Evolutionary conservation across 2,113 vertebrate genomes (phyloP), one percentile per base, ranked within the genome.

Genomic region (Protobothrops flavoviridis): DNA sequence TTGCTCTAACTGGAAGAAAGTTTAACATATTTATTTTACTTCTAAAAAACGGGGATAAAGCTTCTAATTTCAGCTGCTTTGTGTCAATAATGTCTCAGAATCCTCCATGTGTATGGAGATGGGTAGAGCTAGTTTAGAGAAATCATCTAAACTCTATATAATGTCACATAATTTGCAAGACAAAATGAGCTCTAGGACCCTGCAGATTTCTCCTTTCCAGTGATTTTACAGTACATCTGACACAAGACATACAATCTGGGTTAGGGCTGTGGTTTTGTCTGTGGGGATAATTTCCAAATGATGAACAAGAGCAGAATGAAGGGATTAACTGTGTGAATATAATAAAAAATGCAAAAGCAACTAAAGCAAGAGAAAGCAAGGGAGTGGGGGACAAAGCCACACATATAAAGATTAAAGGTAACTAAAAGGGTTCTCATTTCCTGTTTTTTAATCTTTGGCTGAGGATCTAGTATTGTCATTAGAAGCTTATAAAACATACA

Each of bases 101-200:
- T 56, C 59, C 33, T 86, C 48, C 50, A 23, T 5, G 56, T 26
- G 11, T 3, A 29, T 20, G 15, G 89, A 45, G 12, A n/a, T 29
- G 3, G 48, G 1, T 45, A 43, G 21, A 56, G 24, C 24, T 43
- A 45, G 17, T 89, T 74, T 52, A 86, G 26, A 61, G 45, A 90
- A 69, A 64, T n/a, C 10, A 61, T 33, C 24, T 15, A 21, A 20
- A 15, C 1, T 87, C 23, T n/a, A 50, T 55, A 45, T 87, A 21
- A 24, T 10, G 5, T 26, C 39, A 50, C 61, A 48, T 3, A 9
- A 6, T 91, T 59, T 94, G 43, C 52, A 59, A 39, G 48, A 86
- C 1, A 55, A 15, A 95, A 92, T 93, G 96, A 94, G 97, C 97
- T 95, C 96, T 98, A 98, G 97, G 98, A 98, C 98, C 98, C 97